Percentiles rank a stretch among this genome's conserved stretches.
Evolutionary conservation across 2,797 vertebrate species (phyloP).

Genomic region (Eidolon dupreanum): DNA sequence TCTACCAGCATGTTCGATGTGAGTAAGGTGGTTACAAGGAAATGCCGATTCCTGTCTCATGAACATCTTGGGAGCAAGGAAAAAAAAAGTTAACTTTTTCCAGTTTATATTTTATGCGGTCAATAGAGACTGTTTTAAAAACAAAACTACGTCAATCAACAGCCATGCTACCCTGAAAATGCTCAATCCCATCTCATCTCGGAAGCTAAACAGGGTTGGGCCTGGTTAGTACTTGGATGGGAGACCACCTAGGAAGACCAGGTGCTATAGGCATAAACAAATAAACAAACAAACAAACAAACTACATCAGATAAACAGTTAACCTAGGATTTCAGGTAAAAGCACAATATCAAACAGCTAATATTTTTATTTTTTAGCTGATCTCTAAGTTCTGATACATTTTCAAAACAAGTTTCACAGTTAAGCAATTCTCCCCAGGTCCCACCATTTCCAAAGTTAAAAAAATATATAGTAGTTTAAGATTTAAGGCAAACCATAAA

Average conservation of each 20-base stretch:
- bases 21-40: background rate
- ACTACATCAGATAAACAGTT: background rate
- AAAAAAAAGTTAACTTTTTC: background rate
- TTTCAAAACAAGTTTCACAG: background rate
- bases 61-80: slow-evolving; percentile 9
- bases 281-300: background rate
- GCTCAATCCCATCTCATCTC: too few relatives aligned
- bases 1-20: background rate
- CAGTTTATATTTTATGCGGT: slow-evolving; percentile 30
- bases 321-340: background rate
- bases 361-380: background rate
- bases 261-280: too few relatives aligned
- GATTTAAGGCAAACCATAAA: background rate
- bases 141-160: background rate
- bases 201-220: too few relatives aligned
- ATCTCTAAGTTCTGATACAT: background rate
- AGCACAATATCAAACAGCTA: background rate
- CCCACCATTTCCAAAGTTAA: background rate
- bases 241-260: too few relatives aligned
- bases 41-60: slow-evolving; percentile 42
- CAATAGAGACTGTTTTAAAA: background rate
- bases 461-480: background rate
- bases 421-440: background rate
- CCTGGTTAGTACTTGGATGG: too few relatives aligned
- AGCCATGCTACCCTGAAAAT: too few relatives aligned